These are phyloP conservation scores for Pseudochirops cupreus DNA, from an alignment of 2,797 vertebrate species.

Conservation along the genomic window DNA sequence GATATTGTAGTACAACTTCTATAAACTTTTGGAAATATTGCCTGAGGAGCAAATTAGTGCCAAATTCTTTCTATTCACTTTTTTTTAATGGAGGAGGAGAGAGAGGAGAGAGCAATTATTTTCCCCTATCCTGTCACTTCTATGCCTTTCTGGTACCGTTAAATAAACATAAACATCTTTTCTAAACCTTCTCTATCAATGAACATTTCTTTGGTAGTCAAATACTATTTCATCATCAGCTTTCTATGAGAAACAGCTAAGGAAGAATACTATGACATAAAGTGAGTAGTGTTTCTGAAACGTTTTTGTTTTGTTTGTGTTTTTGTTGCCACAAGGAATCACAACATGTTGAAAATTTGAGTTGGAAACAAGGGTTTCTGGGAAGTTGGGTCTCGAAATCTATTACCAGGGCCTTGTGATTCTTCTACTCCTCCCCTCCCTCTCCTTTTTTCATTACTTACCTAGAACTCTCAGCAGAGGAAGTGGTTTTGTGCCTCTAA, in stretches of 20 bases:
- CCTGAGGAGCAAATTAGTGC: not conserved
- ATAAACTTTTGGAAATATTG: not conserved
- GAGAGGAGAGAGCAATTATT: constrained; percentile 1
- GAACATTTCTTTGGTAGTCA: not conserved
- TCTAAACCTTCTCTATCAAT: not conserved
- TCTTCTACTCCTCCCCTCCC: no score
- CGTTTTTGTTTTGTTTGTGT: not conserved
- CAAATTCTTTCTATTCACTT: not conserved
- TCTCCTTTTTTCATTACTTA: no score
- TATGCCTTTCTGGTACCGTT: not conserved
- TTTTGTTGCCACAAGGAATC: not conserved
- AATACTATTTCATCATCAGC: not conserved
- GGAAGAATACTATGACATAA: not conserved
- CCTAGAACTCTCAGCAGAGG: not conserved
- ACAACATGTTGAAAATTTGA: not conserved
- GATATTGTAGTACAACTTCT: not conserved
- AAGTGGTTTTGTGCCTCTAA: not conserved
- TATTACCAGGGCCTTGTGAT: no score
- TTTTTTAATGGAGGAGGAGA: not conserved
- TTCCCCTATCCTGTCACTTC: not conserved
- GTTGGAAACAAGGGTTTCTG: no score
- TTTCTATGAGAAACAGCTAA: not conserved
- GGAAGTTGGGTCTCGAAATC: no score
- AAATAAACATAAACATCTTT: not conserved
- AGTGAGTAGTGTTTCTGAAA: not conserved